Conservation (phyloP, 2,797 vertebrate genomes). For the Hydrophis major region DNA sequence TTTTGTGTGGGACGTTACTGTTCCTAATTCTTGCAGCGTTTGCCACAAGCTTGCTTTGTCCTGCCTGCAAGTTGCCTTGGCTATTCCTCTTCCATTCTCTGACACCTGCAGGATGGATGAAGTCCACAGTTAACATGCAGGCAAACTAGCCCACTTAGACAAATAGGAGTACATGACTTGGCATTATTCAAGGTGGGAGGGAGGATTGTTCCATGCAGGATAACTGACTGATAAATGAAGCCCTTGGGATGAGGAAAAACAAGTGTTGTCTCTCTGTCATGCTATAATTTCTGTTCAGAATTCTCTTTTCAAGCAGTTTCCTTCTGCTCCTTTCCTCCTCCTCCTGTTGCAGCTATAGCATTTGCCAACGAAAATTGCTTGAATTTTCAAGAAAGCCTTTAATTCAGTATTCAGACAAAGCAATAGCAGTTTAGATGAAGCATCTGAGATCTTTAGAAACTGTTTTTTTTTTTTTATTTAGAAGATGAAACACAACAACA, state of each 20-base stretch:
- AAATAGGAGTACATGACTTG: neutral
- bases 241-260: conserved; percentile 1
- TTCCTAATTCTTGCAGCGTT: neutral
- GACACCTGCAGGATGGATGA: conserved; percentile 1
- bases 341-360: neutral
- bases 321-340: neutral
- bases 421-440: neutral
- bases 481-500: neutral
- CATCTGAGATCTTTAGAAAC: neutral
- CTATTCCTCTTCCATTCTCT: neutral
- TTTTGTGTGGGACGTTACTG: neutral
- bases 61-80: neutral
- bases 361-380: neutral
- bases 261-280: conserved; percentile 8
- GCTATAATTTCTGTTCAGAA: conserved; percentile 18
- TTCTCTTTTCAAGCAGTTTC: neutral
- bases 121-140: neutral
- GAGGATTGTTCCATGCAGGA: neutral
- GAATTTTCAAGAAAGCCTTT: neutral
- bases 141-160: neutral
- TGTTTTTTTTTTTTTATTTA: neutral
- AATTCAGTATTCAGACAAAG: neutral
- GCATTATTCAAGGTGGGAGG: neutral
- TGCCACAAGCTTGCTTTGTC: neutral
- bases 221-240: conserved; percentile 22